Percentiles rank a stretch among this genome's conserved stretches.
phyloP scores from a whole-genome alignment of 2,797 vertebrate genomes.

The Diplodus sargus region DNA sequence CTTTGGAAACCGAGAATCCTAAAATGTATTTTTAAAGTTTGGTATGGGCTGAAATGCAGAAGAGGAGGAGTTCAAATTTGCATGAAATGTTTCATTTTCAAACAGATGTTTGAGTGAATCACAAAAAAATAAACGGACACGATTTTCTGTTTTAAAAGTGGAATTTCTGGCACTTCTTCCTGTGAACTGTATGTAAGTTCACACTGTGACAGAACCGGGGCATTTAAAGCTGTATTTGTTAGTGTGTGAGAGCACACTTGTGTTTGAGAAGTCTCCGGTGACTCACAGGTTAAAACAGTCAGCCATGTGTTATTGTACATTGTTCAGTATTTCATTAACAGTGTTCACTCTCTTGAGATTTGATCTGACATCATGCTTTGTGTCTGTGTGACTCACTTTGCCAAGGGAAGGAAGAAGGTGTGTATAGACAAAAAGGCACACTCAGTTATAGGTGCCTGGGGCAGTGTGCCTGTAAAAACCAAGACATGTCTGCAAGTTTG shows the following conservation, averaged over 20 bases:
- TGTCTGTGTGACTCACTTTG: constrained; percentile 80
- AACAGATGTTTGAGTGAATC: constrained; percentile 47
- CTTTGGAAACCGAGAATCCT: constrained; percentile 83
- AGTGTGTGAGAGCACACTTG: constrained; percentile 21
- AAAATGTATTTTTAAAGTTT: constrained; percentile 79
- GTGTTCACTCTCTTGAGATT: constrained; percentile 70
- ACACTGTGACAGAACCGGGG: neutral
- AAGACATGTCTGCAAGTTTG: constrained; percentile 73
- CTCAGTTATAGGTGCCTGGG: constrained; percentile 69
- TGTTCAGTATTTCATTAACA: constrained; percentile 77
- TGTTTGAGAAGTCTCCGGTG: constrained; percentile 60
- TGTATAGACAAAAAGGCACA: constrained; percentile 70
- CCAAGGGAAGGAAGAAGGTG: constrained; percentile 78
- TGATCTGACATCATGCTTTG: constrained; percentile 80
- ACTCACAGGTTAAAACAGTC: constrained; percentile 71
- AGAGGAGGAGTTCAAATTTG: constrained; percentile 71
- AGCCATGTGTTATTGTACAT: constrained; percentile 75
- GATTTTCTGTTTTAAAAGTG: constrained; percentile 5
- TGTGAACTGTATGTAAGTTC: neutral
- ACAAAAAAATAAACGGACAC: constrained; percentile 27
- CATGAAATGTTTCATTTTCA: constrained; percentile 70
- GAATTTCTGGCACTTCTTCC: neutral
- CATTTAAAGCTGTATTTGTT: constrained; percentile 12
- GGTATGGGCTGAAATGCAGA: constrained; percentile 74
- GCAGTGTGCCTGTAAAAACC: constrained; percentile 74